phyloP scores from a whole-genome alignment of 1,140 invertebrate species.

The Octopus sinensis region DNA sequence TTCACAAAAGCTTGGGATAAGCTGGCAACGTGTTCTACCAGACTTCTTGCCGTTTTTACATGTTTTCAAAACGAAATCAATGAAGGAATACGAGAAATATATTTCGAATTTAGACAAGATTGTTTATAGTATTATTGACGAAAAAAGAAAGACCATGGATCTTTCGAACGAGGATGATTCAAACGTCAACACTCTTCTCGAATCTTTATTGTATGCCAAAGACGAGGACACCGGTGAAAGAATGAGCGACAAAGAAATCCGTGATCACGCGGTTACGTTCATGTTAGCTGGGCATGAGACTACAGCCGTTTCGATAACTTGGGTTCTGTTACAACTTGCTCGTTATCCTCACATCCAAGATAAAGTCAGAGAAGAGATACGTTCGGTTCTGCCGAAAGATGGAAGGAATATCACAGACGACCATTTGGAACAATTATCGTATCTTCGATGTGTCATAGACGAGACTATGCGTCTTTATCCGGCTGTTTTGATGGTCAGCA shows the following conservation, averaged over 20 bases:
- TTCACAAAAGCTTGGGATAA: background rate
- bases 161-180: constrained; percentile 5
- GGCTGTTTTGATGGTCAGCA: too few relatives aligned
- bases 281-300: constrained; percentile 42
- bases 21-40: background rate
- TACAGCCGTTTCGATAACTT: constrained; percentile 33
- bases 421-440: constrained; percentile 33
- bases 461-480: constrained; percentile 32
- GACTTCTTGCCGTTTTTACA: background rate
- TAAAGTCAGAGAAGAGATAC: constrained; percentile 36
- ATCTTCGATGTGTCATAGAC: constrained; percentile 40
- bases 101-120: background rate
- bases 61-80: background rate
- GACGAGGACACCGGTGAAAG: constrained; percentile 26
- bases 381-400: constrained; percentile 18
- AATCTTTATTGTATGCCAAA: constrained; percentile 27
- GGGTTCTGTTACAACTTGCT: constrained; percentile 37
- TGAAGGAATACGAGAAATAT: background rate
- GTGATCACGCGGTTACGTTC: constrained; percentile 34
- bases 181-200: constrained; percentile 22
- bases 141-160: background rate
- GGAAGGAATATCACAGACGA: constrained; percentile 21
- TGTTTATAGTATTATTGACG: background rate
- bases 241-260: constrained; percentile 27
- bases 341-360: constrained; percentile 35